Evolutionary conservation across 2,113 vertebrate genomes (phyloP).

Genomic region (Pluvianellus socialis): DNA sequence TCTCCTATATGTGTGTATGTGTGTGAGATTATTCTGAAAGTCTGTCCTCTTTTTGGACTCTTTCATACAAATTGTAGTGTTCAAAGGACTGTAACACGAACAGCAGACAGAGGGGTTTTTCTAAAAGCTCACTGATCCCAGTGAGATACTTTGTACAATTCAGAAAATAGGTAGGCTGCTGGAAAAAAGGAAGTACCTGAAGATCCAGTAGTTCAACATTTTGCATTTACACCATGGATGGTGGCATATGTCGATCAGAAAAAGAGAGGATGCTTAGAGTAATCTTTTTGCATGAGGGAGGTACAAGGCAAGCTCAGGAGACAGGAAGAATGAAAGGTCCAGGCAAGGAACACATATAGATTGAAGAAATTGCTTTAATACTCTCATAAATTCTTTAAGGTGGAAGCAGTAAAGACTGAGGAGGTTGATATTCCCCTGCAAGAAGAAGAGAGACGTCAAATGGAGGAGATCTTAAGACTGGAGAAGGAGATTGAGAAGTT

Average conservation of each 20-base stretch:
- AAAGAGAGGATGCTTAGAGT: background rate
- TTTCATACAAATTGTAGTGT: background rate
- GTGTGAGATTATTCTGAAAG: too few relatives aligned
- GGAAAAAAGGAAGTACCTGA: background rate
- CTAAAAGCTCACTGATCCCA: background rate
- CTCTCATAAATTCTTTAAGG: conserved; percentile 37
- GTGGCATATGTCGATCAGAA: background rate
- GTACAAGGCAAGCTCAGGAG: background rate
- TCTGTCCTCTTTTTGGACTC: too few relatives aligned
- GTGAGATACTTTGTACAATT: background rate
- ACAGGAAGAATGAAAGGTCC: background rate
- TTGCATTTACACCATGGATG: background rate
- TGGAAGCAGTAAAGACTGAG: conserved; percentile 47
- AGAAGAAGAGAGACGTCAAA: conserved; percentile 87
- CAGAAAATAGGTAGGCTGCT: background rate
- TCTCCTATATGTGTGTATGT: background rate
- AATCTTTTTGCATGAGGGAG: background rate
- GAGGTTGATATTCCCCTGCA: conserved; percentile 64
- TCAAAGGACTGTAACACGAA: background rate
- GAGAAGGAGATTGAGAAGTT: conserved; percentile 90
- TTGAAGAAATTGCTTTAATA: background rate
- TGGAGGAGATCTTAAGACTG: conserved; percentile 89
- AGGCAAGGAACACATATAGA: background rate
- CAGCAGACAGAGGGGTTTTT: background rate
- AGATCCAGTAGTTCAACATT: background rate